Evolutionary conservation across 2,888 invertebrate species (phyloP).

Genomic region (Coleophora flavipennella): DNA sequence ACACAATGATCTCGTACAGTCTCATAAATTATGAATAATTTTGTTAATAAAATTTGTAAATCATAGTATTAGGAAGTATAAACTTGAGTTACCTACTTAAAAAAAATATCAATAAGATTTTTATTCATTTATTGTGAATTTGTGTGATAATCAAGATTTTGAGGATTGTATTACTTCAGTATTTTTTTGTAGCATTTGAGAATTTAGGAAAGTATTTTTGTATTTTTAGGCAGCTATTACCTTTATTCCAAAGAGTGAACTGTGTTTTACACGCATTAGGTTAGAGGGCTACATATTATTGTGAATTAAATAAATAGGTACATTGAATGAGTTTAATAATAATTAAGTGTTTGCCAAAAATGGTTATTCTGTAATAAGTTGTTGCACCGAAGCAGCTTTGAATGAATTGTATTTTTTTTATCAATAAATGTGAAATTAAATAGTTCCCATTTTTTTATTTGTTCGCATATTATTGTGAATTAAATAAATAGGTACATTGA

Average conservation of each 20-base stretch:
- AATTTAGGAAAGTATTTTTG: conserved; percentile 17
- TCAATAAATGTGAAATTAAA: conserved; percentile 48
- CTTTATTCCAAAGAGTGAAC: conserved; percentile 33
- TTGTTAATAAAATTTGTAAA: background rate
- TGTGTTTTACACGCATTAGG: conserved; percentile 14
- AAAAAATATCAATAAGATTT: background rate
- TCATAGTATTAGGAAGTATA: too few relatives aligned
- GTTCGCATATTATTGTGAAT: background rate
- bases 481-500: background rate
- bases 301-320: background rate
- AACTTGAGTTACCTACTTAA: conserved; percentile 4
- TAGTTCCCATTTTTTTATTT: conserved; percentile 1
- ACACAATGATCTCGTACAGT: conserved; percentile 8
- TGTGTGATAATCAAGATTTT: background rate
- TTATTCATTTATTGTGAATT: conserved; percentile 4
- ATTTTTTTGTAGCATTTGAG: conserved; percentile 8
- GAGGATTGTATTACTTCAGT: conserved; percentile 1
- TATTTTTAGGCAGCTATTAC: conserved; percentile 20
- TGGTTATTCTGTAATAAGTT: conserved; percentile 28
- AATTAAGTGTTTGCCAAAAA: conserved; percentile 38
- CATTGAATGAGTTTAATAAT: background rate
- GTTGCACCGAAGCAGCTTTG: conserved; percentile 34
- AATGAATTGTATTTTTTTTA: conserved; percentile 51
- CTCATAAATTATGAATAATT: background rate
- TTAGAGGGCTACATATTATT: conserved; percentile 1